Evolutionary conservation across 1,140 invertebrate species (phyloP).

Genomic region (Drosophila quadrilineata): DNA sequence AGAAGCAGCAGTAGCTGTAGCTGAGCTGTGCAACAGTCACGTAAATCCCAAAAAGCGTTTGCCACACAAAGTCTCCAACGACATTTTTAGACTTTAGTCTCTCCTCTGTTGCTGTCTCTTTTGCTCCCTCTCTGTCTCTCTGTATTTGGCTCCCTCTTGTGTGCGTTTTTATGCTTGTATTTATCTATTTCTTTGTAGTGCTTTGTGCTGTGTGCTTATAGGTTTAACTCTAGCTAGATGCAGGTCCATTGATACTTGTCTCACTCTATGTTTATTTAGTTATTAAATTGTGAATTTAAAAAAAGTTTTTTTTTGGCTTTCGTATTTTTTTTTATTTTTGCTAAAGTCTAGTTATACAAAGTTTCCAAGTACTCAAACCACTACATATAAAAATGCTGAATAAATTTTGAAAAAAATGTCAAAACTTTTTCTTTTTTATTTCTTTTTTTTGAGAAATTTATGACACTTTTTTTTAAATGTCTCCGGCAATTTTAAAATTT

Average conservation of each 20-base stretch:
- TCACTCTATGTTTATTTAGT: too few relatives aligned
- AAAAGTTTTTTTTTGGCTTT: neutral
- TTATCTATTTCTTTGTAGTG: slow-evolving; percentile 5
- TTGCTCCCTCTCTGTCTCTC: neutral
- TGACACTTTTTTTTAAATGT: too few relatives aligned
- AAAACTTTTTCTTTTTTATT: too few relatives aligned
- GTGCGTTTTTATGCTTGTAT: slow-evolving; percentile 5
- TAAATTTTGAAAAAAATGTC: too few relatives aligned
- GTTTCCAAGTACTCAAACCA: too few relatives aligned
- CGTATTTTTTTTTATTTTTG: slow-evolving; percentile 6
- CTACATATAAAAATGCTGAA: too few relatives aligned
- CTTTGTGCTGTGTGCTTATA: slow-evolving; percentile 3
- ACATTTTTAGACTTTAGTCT: slow-evolving; percentile 1
- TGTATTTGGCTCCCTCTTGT: slow-evolving; percentile 1
- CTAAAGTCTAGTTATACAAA: too few relatives aligned
- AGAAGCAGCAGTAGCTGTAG: slow-evolving; percentile 5
- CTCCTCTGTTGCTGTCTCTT: too few relatives aligned
- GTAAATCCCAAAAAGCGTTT: slow-evolving; percentile 33
- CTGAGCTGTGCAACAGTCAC: slow-evolving; percentile 35
- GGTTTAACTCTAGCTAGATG: too few relatives aligned
- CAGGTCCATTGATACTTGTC: too few relatives aligned
- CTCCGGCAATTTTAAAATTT: slow-evolving; percentile 11
- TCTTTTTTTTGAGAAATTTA: too few relatives aligned
- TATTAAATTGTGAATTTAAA: too few relatives aligned
- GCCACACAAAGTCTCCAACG: slow-evolving; percentile 11